Evolutionary conservation across 2,888 invertebrate species (phyloP).

Genomic region (Netelia virgata): DNA sequence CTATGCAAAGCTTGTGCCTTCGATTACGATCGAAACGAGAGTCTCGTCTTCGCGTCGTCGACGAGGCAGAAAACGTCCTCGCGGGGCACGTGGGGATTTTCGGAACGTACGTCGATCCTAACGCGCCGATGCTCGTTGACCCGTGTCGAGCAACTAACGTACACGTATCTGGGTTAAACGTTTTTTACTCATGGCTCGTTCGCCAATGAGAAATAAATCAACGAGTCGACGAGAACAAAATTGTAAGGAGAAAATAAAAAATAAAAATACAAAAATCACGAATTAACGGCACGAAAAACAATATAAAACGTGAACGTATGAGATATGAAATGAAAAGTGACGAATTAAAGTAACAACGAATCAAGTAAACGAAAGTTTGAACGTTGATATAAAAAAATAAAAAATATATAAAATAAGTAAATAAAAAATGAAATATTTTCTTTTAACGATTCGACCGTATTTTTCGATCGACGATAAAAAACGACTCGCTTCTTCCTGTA

Average conservation of each 20-base stretch:
- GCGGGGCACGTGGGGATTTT: conserved; percentile 45
- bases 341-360: too few relatives aligned
- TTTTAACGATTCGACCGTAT: neutral
- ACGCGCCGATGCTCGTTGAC: conserved; percentile 61
- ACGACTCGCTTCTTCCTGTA: too few relatives aligned
- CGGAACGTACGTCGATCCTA: conserved; percentile 46
- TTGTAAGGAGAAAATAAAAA: conserved; percentile 13
- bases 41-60: neutral
- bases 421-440: too few relatives aligned
- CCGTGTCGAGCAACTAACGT: conserved; percentile 25
- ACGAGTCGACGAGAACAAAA: neutral
- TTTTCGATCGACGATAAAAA: neutral
- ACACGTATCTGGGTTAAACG: neutral
- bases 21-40: conserved; percentile 30
- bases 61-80: conserved; percentile 10
- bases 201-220: too few relatives aligned
- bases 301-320: too few relatives aligned
- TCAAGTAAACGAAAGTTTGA: too few relatives aligned
- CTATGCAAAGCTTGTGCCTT: conserved; percentile 19
- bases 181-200: conserved; percentile 5
- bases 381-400: too few relatives aligned
- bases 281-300: too few relatives aligned
- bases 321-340: too few relatives aligned
- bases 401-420: too few relatives aligned
- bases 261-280: neutral